Base-by-base conservation (phyloP, 2,888 invertebrate genomes). In the Ecdyonurus torrentis region DNA sequence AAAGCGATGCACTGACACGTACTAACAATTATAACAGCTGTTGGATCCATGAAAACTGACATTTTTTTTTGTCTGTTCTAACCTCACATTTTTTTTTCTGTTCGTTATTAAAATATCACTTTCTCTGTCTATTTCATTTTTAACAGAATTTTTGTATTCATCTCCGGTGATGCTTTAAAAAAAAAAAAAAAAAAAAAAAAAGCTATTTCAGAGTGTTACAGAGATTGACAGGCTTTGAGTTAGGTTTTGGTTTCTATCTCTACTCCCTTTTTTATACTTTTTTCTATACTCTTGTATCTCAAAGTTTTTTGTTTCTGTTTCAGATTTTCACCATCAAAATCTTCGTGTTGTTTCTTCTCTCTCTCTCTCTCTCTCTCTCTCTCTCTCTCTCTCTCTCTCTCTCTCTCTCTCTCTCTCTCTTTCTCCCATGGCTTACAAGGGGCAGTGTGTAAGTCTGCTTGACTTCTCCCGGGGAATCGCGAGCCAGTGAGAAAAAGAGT, bases 401-500 rank as follows among this genome's bases (percentile, higher is more conserved):
- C 25, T 25, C 60, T 60, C 18, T 22, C 19, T 3, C 1, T 3
- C 53, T 5, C 23, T 1, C 23, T 24, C 23, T 23, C 58, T n/a
- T 22, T 2, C 58, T 1, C 23, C 18, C 3, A 58, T 1, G 20
- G 19, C 37, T 20, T 10, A 10, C 1, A 2, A 22, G 10, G 19
- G 37, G 60, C 23, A 19, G 60, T 60, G 24, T 37, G 60, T 37
- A 37, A 24, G 23, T 53, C 15, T 37, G 55, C 58, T 62, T 62
- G 62, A 62, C 62, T 37, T 37, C 37, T 37, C 37, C 37, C 37
- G 37, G 37, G n/a, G 37, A 37, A 37, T 37, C 15, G 37, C 37
- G 37, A 37, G 37, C 7, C 5, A 10, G 37, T 5, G 37, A 37
- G 37, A 37, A 15, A n/a, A n/a, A n/a, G n/a, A n/a, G n/a, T n/a